These are phyloP conservation scores for Parelbella ahira DNA, from an alignment of 2,888 invertebrate species.

Conservation along the genomic window DNA sequence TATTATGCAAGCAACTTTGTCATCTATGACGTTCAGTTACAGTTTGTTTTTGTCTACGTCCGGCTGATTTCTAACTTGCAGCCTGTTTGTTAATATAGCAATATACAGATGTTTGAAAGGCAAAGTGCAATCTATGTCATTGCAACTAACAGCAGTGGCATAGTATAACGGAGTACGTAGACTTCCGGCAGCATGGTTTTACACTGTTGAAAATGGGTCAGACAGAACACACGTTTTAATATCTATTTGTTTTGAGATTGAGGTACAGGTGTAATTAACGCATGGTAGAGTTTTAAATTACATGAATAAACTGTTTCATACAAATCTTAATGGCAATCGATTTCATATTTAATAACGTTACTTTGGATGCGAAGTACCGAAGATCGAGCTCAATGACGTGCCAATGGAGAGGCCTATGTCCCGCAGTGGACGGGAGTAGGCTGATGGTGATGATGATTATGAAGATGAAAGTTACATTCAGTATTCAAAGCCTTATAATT, in stretches of 20 bases:
- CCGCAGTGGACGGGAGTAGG: no score
- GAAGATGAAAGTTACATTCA: no score
- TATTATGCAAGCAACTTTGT: slow-evolving; percentile 3
- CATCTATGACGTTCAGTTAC: slow-evolving; percentile 2
- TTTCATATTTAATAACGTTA: no score
- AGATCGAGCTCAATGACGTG: no score
- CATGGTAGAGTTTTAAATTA: no score
- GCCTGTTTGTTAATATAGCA: slow-evolving; percentile 14
- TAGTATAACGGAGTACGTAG: slow-evolving; percentile 35
- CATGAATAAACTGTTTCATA: no score
- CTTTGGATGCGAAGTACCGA: no score
- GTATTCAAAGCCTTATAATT: no score
- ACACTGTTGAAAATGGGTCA: slow-evolving; percentile 39
- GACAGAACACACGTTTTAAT: slow-evolving; percentile 17
- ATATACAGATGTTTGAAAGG: slow-evolving; percentile 27
- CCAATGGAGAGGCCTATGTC: no score
- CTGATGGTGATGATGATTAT: no score
- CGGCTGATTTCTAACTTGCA: slow-evolving; percentile 20
- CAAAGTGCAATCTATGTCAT: slow-evolving; percentile 31
- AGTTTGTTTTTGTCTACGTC: slow-evolving; percentile 9
- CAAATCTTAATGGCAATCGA: no score
- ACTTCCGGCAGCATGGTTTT: slow-evolving; percentile 43
- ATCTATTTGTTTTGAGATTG: background rate
- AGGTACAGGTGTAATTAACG: no score
- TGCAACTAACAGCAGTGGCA: slow-evolving; percentile 33